Evolutionary conservation across 1,140 invertebrate species (phyloP), one percentile per base, ranked within the genome.

Genomic region (Idris sp.): DNA sequence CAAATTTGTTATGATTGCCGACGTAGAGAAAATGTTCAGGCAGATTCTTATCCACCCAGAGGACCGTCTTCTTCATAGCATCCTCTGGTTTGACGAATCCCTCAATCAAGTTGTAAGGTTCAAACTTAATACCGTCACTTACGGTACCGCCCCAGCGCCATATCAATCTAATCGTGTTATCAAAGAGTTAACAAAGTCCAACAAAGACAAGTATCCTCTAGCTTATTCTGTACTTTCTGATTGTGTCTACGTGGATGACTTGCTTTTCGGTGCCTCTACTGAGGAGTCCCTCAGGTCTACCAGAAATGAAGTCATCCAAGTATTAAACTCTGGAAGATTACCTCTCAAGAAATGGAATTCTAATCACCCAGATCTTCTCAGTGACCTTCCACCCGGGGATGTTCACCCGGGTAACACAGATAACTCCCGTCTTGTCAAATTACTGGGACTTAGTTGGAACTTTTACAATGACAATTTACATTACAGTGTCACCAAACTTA

Each of bases 11-110:
- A n/a, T 33, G 4, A 4, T 4, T 8, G 9, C 30, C 0, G 30
- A 33, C n/a, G 11, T 33, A n/a, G 30, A 33, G 11, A 33, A 33
- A 11, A 33, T 33, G 30, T 33, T 33, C n/a, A n/a, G 30, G 9
- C 30, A 33, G 30, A 33, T 33, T 33, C n/a, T 33, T 4, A 10
- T 33, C 4, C 30, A 33, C 11, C 30, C 30, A n/a, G 5, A 10
- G 4, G 30, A 33, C 11, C 30, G 30, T 4, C 8, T n/a, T 10
- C n/a, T 33, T 4, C 30, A 33, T 4, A n/a, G 11, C 11, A 33
- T 33, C 4, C n/a, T 33, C 4, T 33, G 30, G 30, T 33, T n/a
- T 4, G 11, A 33, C 11, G 4, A 8, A n/a, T 0, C 9, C 5
- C 5, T 11, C 11, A 1, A 33, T n/a, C 30, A 33, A 10, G 4